Conservation (phyloP, 2,888 invertebrate species). For the Abrostola tripartita region DNA sequence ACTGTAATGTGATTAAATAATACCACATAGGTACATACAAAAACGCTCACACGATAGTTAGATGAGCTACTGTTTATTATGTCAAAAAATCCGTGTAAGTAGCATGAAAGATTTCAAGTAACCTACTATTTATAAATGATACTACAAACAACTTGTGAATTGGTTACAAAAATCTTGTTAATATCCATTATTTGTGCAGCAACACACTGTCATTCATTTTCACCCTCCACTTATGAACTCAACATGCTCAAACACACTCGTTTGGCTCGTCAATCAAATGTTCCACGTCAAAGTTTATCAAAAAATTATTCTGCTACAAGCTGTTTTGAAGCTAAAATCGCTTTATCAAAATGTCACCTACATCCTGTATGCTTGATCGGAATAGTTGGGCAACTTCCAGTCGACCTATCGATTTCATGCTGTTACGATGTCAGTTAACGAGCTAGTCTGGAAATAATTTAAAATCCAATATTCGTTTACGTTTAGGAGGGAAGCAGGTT, state of each 20-base stretch:
- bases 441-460: constrained; percentile 58
- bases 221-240: not conserved
- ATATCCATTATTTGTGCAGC: not conserved
- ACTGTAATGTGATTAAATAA: too few species aligned
- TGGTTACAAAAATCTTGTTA: too few species aligned
- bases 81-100: too few species aligned
- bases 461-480: constrained; percentile 57
- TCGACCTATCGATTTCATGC: constrained; percentile 53
- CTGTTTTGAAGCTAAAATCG: constrained; percentile 46
- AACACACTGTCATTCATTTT: not conserved
- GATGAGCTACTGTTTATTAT: too few species aligned
- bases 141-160: too few species aligned
- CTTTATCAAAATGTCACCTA: constrained; percentile 60
- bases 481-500: constrained; percentile 40
- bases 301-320: constrained; percentile 45
- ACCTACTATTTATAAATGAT: too few species aligned
- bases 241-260: constrained; percentile 1
- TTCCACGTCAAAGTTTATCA: constrained; percentile 35
- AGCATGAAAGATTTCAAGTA: too few species aligned
- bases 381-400: constrained; percentile 47
- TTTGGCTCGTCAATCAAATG: constrained; percentile 27
- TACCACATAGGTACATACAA: too few species aligned
- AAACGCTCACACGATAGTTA: too few species aligned
- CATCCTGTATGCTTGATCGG: constrained; percentile 47
- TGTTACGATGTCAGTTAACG: constrained; percentile 52